Evolutionary conservation across 2,113 vertebrate genomes (phyloP).

Genomic region (Percopsis transmontana): DNA sequence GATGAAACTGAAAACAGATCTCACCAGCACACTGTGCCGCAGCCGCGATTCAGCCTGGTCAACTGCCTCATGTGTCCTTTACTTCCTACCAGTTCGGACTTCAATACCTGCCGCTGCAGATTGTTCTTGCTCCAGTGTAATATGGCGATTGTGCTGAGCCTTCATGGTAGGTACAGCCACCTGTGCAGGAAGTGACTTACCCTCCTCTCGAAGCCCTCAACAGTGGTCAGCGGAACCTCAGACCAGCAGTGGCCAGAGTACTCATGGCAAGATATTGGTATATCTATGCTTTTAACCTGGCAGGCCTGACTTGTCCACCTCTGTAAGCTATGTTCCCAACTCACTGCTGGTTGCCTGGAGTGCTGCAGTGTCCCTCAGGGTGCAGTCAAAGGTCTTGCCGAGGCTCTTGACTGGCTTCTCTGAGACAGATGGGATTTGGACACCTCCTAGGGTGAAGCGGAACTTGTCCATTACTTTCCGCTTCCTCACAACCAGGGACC

Average conservation of each 20-base stretch:
- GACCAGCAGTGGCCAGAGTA: neutral
- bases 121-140: no score
- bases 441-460: neutral
- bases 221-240: neutral
- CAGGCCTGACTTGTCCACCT: neutral
- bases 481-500: constrained; percentile 1
- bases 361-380: neutral
- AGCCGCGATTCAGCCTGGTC: neutral
- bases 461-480: neutral
- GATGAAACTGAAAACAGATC: neutral
- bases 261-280: neutral
- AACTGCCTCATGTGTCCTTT: neutral
- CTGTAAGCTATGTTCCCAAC: neutral
- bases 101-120: no score
- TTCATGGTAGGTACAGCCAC: neutral
- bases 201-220: neutral
- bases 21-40: neutral
- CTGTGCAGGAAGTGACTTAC: neutral
- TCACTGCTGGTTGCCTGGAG: neutral
- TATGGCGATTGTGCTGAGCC: no score
- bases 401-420: neutral
- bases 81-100: neutral
- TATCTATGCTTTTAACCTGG: neutral
- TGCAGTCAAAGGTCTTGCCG: neutral
- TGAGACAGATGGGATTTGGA: neutral